Base-by-base conservation (phyloP, 2,113 vertebrate genomes). In the Lophius piscatorius region DNA sequence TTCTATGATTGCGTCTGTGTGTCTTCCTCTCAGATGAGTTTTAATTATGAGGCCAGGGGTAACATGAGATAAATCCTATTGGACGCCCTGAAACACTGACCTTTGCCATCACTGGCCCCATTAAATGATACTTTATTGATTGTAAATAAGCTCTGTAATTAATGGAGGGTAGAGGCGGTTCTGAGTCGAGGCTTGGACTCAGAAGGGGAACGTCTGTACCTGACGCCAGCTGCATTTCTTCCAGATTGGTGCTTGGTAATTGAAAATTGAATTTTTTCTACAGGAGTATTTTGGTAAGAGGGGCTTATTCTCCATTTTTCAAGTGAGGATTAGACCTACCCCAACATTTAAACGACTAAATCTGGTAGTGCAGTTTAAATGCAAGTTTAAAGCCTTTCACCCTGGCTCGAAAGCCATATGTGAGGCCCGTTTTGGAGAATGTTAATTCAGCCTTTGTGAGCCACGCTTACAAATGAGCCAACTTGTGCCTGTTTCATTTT, bases 51-150 rank as follows among this genome's bases (percentile, higher is more conserved):
- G 63, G 55, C 64, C 63, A 18, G 31, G 5, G 46, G 80, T 84
- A 87, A 81, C 64, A 51, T 42, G 69, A 84, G 69, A 80, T 63
- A 47, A 82, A 86, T 87, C 66, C 62, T 20, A 76, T 75, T 67
- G 73, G 65, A 13, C 26, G 63, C 52, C 71, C 78, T 63, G 51
- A 35, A 36, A 55, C 56, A 14, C 59, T 62, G 74, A 71, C 81
- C 79, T 80, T 65, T 72, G 78, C 64, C 70, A 50, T 71, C 34
- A 12, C 48, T 3, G 22, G 36, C 28, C 80, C 78, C 62, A 82
- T 89, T 82, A 83, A 77, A 75, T 55, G 45, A 47, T 20, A 59
- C 75, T 80, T 80, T 76, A 83, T 87, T 84, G 84, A 88, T 85
- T 77, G 63, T 51, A 81, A 78, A 82, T 78, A 74, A 73, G 82